Base-by-base conservation (phyloP, 2,113 vertebrate species). In the Grantiella picta region DNA sequence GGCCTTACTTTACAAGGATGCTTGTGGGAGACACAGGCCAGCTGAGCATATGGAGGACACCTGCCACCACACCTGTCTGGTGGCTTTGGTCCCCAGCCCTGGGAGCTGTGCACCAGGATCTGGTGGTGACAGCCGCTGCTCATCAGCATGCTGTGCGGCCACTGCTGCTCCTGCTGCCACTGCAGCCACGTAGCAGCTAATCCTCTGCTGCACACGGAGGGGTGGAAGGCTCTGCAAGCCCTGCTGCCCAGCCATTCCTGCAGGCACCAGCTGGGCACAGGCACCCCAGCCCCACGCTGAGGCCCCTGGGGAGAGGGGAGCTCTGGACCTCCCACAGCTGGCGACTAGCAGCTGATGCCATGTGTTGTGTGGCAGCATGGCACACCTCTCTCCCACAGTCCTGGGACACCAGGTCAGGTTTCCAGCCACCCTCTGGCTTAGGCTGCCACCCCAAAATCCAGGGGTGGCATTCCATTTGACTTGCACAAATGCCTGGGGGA, bases 141-240 rank as follows among this genome's bases (percentile, higher is more conserved):
- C 94, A 96, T 96, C 96, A 91, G 92, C 95, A 96, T 95, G 87
- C 94, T 8, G 73, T 2, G 8, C 94, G 73, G 90, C 84, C 84
- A 56, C 69, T 81, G 2, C 31, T 4, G 86, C 59, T 70, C 42
- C 79, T 61, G 75, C 86, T 85, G 85, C 82, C 90, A 80, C 73
- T 1, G 1, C 88, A 84, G 69, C 80, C 93, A 18, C 29, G 2
- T 29, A 69, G 85, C 79, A 90, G 65, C 64, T 92, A 81, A 91
- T 89, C 86, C 80, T 81, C 47, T 94, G 86, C 86, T 14, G 56
- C 83, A 75, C 59, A 64, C 2, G 5, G n/a, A 79, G 63, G 2
- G 3, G 47, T 23, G 65, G 60, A 70, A 50, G 52, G 90, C 75
- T 89, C 69, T 86, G 87, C 82, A 70, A 38, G 29, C 17, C 64